Percentiles rank a stretch among this genome's conserved stretches.
These are phyloP conservation scores for Epizoanthus fatuus DNA, from an alignment of 92 coral and sea anemone genomes.

Conservation along the genomic window DNA sequence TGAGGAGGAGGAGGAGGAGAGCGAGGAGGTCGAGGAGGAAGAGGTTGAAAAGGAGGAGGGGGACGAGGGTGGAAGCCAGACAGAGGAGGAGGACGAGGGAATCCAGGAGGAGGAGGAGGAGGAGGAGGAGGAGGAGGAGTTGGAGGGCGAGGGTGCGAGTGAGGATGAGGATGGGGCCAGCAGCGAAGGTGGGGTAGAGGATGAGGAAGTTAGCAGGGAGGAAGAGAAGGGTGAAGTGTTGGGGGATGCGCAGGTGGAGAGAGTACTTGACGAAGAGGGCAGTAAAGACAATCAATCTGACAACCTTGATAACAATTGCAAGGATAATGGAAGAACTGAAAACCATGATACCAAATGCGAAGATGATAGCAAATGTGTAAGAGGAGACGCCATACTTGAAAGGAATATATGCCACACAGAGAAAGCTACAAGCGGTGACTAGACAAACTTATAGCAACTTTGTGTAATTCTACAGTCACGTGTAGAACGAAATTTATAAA, in stretches of 20 bases:
- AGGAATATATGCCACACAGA: background rate
- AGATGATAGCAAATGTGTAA: conserved; percentile 10
- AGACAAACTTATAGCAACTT: background rate
- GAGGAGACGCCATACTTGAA: background rate
- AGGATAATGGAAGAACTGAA: conserved; percentile 6
- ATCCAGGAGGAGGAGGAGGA: no score
- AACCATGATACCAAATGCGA: background rate
- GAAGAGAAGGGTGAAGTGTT: background rate
- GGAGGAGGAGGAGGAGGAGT: background rate
- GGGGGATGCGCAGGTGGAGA: background rate
- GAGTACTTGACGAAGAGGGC: background rate
- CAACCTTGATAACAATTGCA: background rate
- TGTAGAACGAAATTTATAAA: no score
- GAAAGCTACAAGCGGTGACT: background rate
- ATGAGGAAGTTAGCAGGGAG: background rate
- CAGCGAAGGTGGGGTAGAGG: background rate
- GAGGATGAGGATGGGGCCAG: background rate
- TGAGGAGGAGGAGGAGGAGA: conserved; percentile 5
- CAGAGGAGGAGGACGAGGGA: no score
- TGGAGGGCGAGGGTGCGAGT: background rate
- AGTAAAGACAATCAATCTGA: background rate
- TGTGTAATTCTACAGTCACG: no score
- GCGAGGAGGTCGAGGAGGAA: no score
- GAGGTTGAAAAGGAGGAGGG: no score
- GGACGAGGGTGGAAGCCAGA: no score